Conservation (phyloP, 1,140 invertebrate species). For the Reticulitermes speratus region DNA sequence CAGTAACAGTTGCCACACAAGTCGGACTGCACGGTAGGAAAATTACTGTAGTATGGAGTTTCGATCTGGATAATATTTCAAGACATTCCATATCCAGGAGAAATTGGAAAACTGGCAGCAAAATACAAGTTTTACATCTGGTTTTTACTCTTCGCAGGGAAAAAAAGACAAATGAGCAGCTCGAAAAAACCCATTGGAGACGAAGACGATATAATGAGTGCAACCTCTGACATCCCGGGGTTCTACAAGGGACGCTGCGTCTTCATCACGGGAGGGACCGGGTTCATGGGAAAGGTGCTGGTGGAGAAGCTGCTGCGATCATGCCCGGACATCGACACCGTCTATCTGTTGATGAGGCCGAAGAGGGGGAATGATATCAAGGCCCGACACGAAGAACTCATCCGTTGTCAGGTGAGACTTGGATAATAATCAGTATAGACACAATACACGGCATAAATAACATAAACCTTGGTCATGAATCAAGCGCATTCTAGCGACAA, state of each 20-base stretch:
- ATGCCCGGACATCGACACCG: constrained; percentile 67
- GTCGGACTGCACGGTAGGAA: too few relatives aligned
- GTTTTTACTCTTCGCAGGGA: not conserved
- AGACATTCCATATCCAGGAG: too few relatives aligned
- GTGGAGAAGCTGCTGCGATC: constrained; percentile 68
- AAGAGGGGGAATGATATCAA: constrained; percentile 76
- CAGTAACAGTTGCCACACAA: too few relatives aligned
- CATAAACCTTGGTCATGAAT: too few relatives aligned
- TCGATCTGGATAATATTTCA: too few relatives aligned
- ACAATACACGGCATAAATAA: too few relatives aligned
- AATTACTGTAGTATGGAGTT: too few relatives aligned
- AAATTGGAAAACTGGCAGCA: too few relatives aligned
- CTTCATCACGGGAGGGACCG: constrained; percentile 61
- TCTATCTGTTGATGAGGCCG: constrained; percentile 74
- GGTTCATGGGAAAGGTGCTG: constrained; percentile 71
- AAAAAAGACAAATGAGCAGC: not conserved
- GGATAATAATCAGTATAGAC: too few relatives aligned
- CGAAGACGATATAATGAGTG: not conserved
- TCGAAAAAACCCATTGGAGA: not conserved
- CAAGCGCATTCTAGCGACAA: too few relatives aligned
- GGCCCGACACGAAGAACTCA: constrained; percentile 66
- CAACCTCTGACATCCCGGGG: constrained; percentile 35
- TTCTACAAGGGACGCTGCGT: constrained; percentile 51
- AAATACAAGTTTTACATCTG: too few relatives aligned
- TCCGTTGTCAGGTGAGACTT: constrained; percentile 46